phyloP scores from a whole-genome alignment of 2,797 vertebrate genomes.

The Parambassis ranga region DNA sequence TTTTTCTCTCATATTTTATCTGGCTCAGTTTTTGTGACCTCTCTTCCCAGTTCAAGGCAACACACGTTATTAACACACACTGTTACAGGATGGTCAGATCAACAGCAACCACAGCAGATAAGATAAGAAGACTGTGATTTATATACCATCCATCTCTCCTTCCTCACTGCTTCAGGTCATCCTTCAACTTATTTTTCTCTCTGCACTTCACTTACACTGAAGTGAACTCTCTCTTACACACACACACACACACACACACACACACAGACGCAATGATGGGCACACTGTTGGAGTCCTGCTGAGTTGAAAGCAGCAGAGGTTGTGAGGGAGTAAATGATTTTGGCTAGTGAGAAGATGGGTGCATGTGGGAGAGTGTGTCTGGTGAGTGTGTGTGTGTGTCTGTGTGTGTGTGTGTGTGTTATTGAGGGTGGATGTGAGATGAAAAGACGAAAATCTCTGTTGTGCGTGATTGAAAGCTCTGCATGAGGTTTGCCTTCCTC shows the following conservation, averaged over 20 bases:
- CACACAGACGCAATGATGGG: neutral
- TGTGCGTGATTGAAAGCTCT: constrained; percentile 48
- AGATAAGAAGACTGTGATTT: neutral
- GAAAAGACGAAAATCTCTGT: constrained; percentile 46
- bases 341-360: constrained; percentile 24
- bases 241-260: neutral
- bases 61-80: neutral
- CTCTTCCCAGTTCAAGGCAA: constrained; percentile 17
- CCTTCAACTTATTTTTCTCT: constrained; percentile 16
- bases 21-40: constrained; percentile 2
- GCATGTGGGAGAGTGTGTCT: neutral
- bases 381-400: constrained; percentile 1
- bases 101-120: constrained; percentile 11
- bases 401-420: constrained; percentile 4
- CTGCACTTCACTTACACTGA: constrained; percentile 8
- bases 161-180: constrained; percentile 1
- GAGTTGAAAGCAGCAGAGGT: constrained; percentile 51
- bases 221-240: neutral
- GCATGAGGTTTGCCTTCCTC: constrained; percentile 41
- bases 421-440: constrained; percentile 7
- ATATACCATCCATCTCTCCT: constrained; percentile 1
- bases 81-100: constrained; percentile 1
- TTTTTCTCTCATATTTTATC: constrained; percentile 29
- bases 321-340: constrained; percentile 55
- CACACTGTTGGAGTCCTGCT: constrained; percentile 27